These are phyloP conservation scores for Drosophila nr. perissopoda DNA, from an alignment of 2,888 invertebrate species.

Conservation along the genomic window DNA sequence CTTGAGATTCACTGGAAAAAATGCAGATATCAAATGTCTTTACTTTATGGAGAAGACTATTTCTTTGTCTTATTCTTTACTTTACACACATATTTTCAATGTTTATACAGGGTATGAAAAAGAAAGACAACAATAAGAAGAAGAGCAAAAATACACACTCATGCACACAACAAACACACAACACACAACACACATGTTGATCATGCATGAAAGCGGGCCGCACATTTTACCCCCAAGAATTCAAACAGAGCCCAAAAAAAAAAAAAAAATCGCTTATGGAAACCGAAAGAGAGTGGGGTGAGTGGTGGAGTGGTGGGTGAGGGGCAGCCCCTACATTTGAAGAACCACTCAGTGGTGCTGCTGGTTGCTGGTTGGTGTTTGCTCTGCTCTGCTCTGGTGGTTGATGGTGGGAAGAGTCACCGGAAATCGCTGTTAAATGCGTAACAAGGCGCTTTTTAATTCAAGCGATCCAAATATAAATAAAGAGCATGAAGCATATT, in stretches of 20 bases:
- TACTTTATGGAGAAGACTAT: neutral
- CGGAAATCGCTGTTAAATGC: constrained; percentile 79
- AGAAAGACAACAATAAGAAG: constrained; percentile 14
- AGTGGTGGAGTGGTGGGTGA: neutral
- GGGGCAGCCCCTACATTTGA: constrained; percentile 5
- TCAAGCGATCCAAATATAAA: constrained; percentile 71
- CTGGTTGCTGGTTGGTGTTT: neutral
- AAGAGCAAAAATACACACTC: constrained; percentile 22
- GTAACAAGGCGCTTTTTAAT: constrained; percentile 79
- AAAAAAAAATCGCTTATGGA: constrained; percentile 24
- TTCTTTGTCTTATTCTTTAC: neutral
- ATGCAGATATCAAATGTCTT: neutral
- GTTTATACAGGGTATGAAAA: constrained; percentile 14
- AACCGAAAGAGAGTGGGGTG: constrained; percentile 16
- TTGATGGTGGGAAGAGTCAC: constrained; percentile 32
- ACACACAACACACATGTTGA: constrained; percentile 71
- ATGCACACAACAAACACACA: constrained; percentile 12
- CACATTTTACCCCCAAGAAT: constrained; percentile 42
- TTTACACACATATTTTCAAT: neutral
- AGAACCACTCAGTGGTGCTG: constrained; percentile 3
- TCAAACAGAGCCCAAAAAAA: constrained; percentile 31
- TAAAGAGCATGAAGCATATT: constrained; percentile 54
- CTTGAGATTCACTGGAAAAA: neutral
- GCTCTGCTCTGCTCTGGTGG: neutral
- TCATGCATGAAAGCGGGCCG: constrained; percentile 70